Percentiles rank a stretch among this genome's conserved stretches.
Conservation (phyloP, 2,888 invertebrate genomes). For the Caenorhabditis sp. region DNA sequence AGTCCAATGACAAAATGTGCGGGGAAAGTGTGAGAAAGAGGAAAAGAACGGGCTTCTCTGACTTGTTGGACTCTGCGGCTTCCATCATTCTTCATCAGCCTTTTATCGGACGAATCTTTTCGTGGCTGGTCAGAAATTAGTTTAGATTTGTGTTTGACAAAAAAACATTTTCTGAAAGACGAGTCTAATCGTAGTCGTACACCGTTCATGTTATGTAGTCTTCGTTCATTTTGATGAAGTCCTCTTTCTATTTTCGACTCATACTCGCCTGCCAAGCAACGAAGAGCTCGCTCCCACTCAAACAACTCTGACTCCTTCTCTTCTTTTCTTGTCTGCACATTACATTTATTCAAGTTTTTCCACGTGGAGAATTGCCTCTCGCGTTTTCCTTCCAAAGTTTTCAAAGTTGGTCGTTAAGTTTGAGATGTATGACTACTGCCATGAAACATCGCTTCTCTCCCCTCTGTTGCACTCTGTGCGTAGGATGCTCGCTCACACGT, state of each 20-base stretch:
- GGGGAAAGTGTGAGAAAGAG: no score
- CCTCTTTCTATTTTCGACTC: no score
- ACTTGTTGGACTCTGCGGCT: background rate
- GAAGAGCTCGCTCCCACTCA: slow-evolving; percentile 21
- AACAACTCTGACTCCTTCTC: background rate
- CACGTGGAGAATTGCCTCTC: slow-evolving; percentile 17
- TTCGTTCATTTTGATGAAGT: no score
- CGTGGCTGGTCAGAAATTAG: no score
- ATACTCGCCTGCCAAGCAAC: no score
- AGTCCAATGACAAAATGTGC: no score
- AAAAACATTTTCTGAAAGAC: no score
- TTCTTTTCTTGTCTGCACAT: slow-evolving; percentile 12
- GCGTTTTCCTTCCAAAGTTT: slow-evolving; percentile 3
- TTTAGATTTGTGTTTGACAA: no score
- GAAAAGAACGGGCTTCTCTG: background rate
- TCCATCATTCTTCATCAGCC: background rate
- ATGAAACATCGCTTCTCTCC: slow-evolving; percentile 19
- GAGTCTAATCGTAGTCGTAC: no score
- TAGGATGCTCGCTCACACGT: background rate
- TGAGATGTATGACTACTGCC: slow-evolving; percentile 11
- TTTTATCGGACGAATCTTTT: background rate
- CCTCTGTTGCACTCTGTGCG: background rate
- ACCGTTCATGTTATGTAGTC: no score
- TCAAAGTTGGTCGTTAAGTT: slow-evolving; percentile 35
- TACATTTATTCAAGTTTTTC: slow-evolving; percentile 26